Evolutionary conservation across 2,113 vertebrate species (phyloP).

Genomic region (Oryzias javanicus): DNA sequence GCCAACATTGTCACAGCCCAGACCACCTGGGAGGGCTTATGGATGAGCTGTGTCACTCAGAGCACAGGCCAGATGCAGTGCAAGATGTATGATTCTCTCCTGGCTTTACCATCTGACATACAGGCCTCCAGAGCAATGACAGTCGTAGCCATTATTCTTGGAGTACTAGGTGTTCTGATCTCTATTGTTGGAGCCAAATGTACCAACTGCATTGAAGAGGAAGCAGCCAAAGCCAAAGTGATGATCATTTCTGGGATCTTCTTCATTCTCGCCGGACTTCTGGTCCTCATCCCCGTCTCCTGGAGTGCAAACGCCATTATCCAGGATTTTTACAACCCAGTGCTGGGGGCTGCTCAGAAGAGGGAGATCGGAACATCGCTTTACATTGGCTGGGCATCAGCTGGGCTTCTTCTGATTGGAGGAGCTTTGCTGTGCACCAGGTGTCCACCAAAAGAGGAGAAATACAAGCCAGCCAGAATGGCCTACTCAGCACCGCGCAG

Average conservation of each 20-base stretch:
- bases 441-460: constrained; percentile 76
- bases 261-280: constrained; percentile 69
- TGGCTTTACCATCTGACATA: constrained; percentile 72
- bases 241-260: constrained; percentile 77
- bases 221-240: constrained; percentile 72
- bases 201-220: constrained; percentile 81
- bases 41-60: constrained; percentile 81
- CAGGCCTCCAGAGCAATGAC: constrained; percentile 79
- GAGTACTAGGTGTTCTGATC: constrained; percentile 71
- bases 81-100: constrained; percentile 80
- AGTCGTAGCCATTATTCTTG: constrained; percentile 74
- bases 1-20: constrained; percentile 80
- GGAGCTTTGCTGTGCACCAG: constrained; percentile 77
- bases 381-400: constrained; percentile 76
- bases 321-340: constrained; percentile 74
- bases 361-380: constrained; percentile 75
- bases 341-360: constrained; percentile 38
- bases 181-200: constrained; percentile 79
- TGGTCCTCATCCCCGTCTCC: constrained; percentile 75
- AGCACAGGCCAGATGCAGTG: constrained; percentile 84
- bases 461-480: constrained; percentile 74
- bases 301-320: constrained; percentile 70
- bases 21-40: constrained; percentile 76
- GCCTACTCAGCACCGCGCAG: constrained; percentile 72
- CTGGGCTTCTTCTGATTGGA: constrained; percentile 72